These are phyloP conservation scores for Magallana gigas DNA, from an alignment of 1,140 invertebrate species.

Conservation along the genomic window DNA sequence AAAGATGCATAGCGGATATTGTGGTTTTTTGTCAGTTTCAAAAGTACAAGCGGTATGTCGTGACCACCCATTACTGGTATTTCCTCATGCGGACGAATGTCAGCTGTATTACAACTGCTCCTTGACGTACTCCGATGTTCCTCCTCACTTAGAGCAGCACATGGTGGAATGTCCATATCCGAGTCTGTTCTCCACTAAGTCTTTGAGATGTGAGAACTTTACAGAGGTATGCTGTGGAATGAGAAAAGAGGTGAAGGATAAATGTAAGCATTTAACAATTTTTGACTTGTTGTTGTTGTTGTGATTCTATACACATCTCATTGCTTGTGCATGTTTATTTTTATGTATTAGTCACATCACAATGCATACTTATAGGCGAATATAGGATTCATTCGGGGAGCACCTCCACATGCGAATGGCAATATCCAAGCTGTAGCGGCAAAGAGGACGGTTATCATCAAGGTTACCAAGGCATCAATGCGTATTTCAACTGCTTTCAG, in stretches of 20 bases:
- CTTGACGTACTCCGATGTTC: neutral
- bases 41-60: neutral
- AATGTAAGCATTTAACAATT: neutral
- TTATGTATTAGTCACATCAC: too few relatives aligned
- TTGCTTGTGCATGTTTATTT: too few relatives aligned
- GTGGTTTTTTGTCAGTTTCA: neutral
- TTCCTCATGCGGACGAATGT: conserved; percentile 8
- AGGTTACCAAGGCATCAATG: neutral
- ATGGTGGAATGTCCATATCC: neutral
- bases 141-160: conserved; percentile 4
- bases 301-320: neutral
- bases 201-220: neutral
- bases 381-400: neutral
- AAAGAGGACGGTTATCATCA: neutral
- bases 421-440: neutral
- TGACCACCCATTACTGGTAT: neutral
- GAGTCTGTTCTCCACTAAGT: neutral
- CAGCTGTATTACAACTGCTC: conserved; percentile 18
- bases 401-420: neutral
- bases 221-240: neutral
- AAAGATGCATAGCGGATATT: too few relatives aligned
- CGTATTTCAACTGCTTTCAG: neutral
- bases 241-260: neutral
- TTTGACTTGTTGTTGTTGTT: neutral
- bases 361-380: neutral